Conservation (phyloP, 2,888 invertebrate species). For the Octonoba sinensis region DNA sequence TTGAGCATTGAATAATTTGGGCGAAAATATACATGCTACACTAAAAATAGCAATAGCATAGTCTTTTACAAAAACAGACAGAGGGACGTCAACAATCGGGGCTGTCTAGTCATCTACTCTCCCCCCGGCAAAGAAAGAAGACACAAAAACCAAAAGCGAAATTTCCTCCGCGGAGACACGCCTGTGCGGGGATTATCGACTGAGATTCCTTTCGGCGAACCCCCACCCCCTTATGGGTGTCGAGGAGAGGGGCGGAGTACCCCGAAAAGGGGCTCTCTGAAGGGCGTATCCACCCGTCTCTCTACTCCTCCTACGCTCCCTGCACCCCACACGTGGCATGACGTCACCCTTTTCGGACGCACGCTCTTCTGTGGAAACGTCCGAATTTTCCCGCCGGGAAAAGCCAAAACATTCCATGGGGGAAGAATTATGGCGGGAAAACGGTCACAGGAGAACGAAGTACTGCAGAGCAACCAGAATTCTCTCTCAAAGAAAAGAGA, state of each 20-base stretch:
- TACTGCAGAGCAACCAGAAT: no score
- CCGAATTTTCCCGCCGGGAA: no score
- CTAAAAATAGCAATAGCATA: neutral
- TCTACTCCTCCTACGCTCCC: slow-evolving; percentile 51
- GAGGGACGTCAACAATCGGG: neutral
- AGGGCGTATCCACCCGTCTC: slow-evolving; percentile 54
- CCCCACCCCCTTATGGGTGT: slow-evolving; percentile 25
- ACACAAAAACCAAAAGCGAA: neutral
- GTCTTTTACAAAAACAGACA: neutral
- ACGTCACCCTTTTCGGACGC: slow-evolving; percentile 23
- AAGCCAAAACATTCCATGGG: no score
- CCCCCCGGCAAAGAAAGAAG: neutral
- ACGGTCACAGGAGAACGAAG: no score
- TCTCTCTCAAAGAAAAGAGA: no score
- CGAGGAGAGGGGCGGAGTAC: slow-evolving; percentile 37
- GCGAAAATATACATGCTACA: neutral
- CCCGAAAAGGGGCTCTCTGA: slow-evolving; percentile 26
- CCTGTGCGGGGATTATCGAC: slow-evolving; percentile 48
- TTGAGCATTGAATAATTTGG: no score
- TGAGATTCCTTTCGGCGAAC: slow-evolving; percentile 21
- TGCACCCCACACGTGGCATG: slow-evolving; percentile 41
- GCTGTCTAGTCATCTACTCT: neutral
- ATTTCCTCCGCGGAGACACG: slow-evolving; percentile 36
- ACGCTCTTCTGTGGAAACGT: no score
- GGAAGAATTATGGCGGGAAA: no score